phyloP scores from a whole-genome alignment of 2,797 vertebrate species.

The Thaleichthys pacificus region DNA sequence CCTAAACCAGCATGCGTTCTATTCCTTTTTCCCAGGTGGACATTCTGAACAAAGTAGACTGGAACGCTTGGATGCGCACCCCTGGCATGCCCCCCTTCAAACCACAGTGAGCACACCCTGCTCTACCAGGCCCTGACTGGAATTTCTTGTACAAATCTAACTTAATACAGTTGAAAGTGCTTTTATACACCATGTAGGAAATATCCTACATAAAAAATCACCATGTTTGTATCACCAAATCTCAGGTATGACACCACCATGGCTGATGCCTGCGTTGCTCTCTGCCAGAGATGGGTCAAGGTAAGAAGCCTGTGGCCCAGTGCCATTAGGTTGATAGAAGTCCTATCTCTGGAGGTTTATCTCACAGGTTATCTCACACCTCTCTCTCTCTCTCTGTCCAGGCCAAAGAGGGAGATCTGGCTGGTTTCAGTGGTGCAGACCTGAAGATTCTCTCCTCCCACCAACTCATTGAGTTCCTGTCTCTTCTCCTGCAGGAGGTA shows the following conservation, averaged over 20 bases:
- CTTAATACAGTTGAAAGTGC: too few species aligned
- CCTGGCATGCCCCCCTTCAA: constrained; percentile 92
- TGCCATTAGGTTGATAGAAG: not conserved
- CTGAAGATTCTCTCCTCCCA: constrained; percentile 85
- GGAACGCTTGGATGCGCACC: constrained; percentile 90
- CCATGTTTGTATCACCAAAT: not conserved
- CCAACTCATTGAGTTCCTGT: constrained; percentile 91
- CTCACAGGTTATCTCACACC: not conserved
- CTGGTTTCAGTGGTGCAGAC: constrained; percentile 77
- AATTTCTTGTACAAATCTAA: too few species aligned
- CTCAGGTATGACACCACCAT: constrained; percentile 90
- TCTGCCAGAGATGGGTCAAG: constrained; percentile 85
- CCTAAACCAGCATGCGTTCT: not conserved
- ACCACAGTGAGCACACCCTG: constrained; percentile 75
- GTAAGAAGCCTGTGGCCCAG: constrained; percentile 58
- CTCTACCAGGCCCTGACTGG: too few species aligned
- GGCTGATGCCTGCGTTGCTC: constrained; percentile 83
- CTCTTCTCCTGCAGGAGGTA: constrained; percentile 86
- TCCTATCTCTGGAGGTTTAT: not conserved
- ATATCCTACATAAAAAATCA: not conserved
- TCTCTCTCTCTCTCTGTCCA: constrained; percentile 54
- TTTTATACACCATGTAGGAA: not conserved
- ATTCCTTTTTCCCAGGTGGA: constrained; percentile 76
- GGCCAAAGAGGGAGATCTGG: constrained; percentile 85
- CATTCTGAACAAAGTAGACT: constrained; percentile 90